Evolutionary conservation across 2,113 vertebrate genomes (phyloP).

Genomic region (Bungarus multicinctus): DNA sequence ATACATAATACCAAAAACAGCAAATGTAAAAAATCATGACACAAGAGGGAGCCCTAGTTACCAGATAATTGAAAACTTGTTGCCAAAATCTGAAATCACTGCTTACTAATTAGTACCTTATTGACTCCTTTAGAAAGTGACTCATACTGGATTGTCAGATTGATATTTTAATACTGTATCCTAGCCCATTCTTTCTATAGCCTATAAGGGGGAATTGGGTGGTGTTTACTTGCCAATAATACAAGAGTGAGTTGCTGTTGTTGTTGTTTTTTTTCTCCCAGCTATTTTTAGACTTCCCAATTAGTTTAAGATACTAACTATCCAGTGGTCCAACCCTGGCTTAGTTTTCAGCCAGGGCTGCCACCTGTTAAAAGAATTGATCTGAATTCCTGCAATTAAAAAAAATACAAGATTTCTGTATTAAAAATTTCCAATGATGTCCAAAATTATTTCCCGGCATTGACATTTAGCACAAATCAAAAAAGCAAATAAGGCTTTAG

Average conservation of each 20-base stretch:
- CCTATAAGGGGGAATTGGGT: neutral
- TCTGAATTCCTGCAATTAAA: neutral
- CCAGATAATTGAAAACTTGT: constrained; percentile 14
- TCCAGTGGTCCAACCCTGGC: neutral
- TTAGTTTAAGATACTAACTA: neutral
- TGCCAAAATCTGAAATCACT: neutral
- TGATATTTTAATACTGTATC: neutral
- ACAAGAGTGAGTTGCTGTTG: neutral
- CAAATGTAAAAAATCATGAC: constrained; percentile 14
- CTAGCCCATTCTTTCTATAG: neutral
- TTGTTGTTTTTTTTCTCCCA: neutral
- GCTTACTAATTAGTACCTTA: neutral
- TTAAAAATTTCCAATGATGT: neutral
- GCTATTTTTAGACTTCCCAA: neutral
- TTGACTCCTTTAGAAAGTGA: neutral
- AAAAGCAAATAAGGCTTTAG: neutral
- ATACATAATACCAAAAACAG: neutral
- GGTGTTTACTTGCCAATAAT: neutral
- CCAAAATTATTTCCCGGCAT: neutral
- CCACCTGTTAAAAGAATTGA: neutral
- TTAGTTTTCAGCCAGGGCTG: neutral
- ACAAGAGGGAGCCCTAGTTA: constrained; percentile 67
- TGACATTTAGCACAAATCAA: neutral
- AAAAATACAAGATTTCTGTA: neutral
- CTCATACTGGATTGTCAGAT: neutral